A percentile compares a stretch with the other conserved stretches of the same genome.
These are phyloP conservation scores for Psettodes erumei DNA, from an alignment of 2,113 vertebrate species.

Conservation along the genomic window DNA sequence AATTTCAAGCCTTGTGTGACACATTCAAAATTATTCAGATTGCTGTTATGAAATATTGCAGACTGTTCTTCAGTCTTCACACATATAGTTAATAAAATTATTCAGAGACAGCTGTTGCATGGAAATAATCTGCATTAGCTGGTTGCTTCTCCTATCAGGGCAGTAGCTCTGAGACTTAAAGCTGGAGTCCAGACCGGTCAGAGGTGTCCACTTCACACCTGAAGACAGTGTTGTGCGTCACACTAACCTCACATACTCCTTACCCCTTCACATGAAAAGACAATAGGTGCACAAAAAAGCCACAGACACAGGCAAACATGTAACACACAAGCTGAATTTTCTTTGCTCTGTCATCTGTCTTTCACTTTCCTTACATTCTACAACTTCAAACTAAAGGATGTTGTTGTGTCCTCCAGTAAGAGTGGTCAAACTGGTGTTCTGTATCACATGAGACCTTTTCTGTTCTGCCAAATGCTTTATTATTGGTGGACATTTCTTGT, in stretches of 20 bases:
- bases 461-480: not conserved
- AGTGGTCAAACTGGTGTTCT: not conserved
- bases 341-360: not conserved
- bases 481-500: not conserved
- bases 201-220: not conserved
- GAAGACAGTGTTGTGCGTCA: not conserved
- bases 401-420: not conserved
- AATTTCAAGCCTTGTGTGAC: not conserved
- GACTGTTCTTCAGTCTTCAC: too few species aligned
- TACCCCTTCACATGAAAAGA: not conserved
- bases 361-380: not conserved
- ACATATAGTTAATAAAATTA: not conserved
- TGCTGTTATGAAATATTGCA: not conserved
- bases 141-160: not conserved
- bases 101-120: not conserved
- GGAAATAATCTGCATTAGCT: not conserved
- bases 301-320: not conserved
- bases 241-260: not conserved
- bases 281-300: not conserved
- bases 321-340: not conserved
- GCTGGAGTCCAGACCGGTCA: not conserved
- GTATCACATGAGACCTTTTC: slow-evolving; percentile 9
- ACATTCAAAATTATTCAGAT: not conserved
- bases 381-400: not conserved
- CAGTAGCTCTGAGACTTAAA: not conserved